Evolutionary conservation across 2,888 invertebrate species (phyloP).

Genomic region (Ochlodes sylvanus): DNA sequence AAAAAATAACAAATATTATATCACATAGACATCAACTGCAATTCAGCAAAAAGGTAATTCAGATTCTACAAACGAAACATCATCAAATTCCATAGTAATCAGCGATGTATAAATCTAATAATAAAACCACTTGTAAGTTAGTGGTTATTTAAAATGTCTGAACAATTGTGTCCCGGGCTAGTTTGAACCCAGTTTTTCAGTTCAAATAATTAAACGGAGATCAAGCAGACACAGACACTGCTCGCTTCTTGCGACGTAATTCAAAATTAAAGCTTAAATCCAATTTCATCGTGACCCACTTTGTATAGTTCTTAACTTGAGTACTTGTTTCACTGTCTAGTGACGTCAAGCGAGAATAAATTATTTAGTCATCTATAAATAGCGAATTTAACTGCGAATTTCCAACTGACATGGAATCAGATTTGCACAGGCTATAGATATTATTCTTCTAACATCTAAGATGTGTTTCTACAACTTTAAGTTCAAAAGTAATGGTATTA

Average conservation of each 20-base stretch:
- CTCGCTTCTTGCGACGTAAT: slow-evolving; percentile 36
- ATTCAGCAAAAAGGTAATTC: too few species aligned
- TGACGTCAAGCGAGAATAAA: slow-evolving; percentile 5
- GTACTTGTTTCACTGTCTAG: neutral
- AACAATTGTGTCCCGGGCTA: slow-evolving; percentile 6
- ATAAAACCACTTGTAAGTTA: slow-evolving; percentile 2
- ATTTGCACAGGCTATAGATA: neutral
- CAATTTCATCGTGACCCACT: slow-evolving; percentile 35
- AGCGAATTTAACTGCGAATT: neutral
- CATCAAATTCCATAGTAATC: too few species aligned
- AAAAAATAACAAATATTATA: too few species aligned
- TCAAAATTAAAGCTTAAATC: slow-evolving; percentile 38
- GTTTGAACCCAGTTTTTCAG: slow-evolving; percentile 24
- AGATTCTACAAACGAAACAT: too few species aligned
- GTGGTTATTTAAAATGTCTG: too few species aligned
- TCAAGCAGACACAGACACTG: slow-evolving; percentile 28
- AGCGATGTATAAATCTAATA: neutral
- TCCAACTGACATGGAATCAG: neutral
- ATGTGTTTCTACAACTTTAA: too few species aligned
- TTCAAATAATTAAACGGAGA: slow-evolving; percentile 37
- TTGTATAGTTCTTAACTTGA: slow-evolving; percentile 30
- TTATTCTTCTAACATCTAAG: neutral
- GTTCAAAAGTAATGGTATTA: too few species aligned
- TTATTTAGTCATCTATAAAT: slow-evolving; percentile 1
- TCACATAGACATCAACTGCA: too few species aligned